Percentiles rank a stretch among this genome's conserved stretches.
Conservation (phyloP, 2,888 invertebrate species). For the Antheraea yamamai region DNA sequence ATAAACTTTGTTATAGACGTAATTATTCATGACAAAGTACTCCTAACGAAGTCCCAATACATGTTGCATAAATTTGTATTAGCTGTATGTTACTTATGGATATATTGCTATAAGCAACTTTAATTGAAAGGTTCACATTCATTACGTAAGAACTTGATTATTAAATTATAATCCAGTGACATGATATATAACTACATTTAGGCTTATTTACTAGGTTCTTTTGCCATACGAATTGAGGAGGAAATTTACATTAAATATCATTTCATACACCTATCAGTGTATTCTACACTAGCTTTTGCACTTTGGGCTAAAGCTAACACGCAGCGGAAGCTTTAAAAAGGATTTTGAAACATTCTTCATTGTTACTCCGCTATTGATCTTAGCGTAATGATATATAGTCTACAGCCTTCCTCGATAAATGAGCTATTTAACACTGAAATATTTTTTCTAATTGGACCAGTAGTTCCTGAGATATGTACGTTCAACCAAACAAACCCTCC, state of each 20-base stretch:
- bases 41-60: neutral
- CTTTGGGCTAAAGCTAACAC: too few species aligned
- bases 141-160: neutral
- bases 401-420: too few species aligned
- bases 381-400: too few species aligned
- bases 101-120: neutral
- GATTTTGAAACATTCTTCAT: too few species aligned
- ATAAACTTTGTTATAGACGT: neutral
- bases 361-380: too few species aligned
- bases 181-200: neutral
- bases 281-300: too few species aligned
- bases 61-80: neutral
- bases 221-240: neutral
- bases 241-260: neutral
- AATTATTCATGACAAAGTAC: neutral
- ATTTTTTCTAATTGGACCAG: too few species aligned
- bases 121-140: neutral
- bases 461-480: too few species aligned
- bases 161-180: neutral
- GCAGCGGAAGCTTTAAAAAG: too few species aligned
- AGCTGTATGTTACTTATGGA: neutral
- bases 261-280: too few species aligned
- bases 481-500: too few species aligned
- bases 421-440: too few species aligned
- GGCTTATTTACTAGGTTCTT: neutral